Evolutionary conservation across 1,140 invertebrate genomes (phyloP).

Genomic region (Harpegnathos saltator): DNA sequence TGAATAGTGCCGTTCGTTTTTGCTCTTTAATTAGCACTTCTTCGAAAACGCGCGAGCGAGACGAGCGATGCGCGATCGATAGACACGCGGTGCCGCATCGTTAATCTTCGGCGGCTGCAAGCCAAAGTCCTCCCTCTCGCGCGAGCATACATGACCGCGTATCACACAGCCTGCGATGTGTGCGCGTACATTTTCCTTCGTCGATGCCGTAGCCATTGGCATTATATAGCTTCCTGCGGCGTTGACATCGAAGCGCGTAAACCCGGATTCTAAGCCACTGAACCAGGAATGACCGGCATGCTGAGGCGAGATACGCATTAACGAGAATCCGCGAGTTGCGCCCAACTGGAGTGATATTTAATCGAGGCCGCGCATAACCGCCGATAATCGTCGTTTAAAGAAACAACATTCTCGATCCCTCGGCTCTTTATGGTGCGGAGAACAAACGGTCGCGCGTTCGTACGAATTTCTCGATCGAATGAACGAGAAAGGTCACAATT

Average conservation of each 20-base stretch:
- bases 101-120: slow-evolving; percentile 61
- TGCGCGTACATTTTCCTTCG: not conserved
- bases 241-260: slow-evolving; percentile 58
- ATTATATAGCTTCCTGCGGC: slow-evolving; percentile 37
- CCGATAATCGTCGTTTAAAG: no score
- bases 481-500: no score
- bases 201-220: not conserved
- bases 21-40: slow-evolving; percentile 63
- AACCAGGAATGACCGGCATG: not conserved
- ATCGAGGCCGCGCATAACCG: no score
- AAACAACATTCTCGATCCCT: no score
- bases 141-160: slow-evolving; percentile 17
- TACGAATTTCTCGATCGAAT: no score
- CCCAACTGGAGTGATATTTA: no score
- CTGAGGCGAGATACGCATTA: not conserved
- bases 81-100: slow-evolving; percentile 31
- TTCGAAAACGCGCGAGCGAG: slow-evolving; percentile 44
- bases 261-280: not conserved
- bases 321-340: no score
- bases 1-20: slow-evolving; percentile 22
- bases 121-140: not conserved
- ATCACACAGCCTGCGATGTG: slow-evolving; percentile 25
- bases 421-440: no score
- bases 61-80: slow-evolving; percentile 53
- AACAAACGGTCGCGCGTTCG: no score